These are phyloP conservation scores for Chlorospingus flavigularis DNA, from an alignment of 2,797 vertebrate genomes.

Conservation along the genomic window DNA sequence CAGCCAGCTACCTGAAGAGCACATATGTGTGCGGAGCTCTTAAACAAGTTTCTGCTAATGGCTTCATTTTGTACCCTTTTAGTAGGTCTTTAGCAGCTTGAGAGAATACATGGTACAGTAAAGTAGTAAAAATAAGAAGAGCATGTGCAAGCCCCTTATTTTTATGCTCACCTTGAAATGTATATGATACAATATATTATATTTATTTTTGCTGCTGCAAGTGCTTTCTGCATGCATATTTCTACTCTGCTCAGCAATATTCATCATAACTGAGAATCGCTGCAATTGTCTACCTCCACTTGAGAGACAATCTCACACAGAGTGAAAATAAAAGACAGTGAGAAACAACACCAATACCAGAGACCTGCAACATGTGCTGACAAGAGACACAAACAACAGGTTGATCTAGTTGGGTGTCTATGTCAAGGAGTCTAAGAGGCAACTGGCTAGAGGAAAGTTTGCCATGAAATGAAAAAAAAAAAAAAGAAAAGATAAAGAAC, in stretches of 20 bases:
- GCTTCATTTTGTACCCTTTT: constrained; percentile 45
- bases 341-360: neutral
- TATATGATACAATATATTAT: neutral
- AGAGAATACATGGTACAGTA: neutral
- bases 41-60: constrained; percentile 51
- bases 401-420: neutral
- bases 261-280: neutral
- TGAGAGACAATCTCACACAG: neutral
- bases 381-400: neutral
- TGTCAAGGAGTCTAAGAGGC: neutral
- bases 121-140: neutral
- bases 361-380: neutral
- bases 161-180: neutral
- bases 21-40: constrained; percentile 55
- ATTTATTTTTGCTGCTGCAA: neutral
- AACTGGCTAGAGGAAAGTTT: neutral
- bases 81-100: constrained; percentile 34
- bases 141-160: neutral
- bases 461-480: neutral
- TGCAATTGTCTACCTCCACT: neutral
- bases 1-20: constrained; percentile 72
- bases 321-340: neutral
- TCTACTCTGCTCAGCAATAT: neutral
- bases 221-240: neutral
- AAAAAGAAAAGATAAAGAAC: neutral